phyloP scores from a whole-genome alignment of 2,113 vertebrate species.

The Salminus brasiliensis region DNA sequence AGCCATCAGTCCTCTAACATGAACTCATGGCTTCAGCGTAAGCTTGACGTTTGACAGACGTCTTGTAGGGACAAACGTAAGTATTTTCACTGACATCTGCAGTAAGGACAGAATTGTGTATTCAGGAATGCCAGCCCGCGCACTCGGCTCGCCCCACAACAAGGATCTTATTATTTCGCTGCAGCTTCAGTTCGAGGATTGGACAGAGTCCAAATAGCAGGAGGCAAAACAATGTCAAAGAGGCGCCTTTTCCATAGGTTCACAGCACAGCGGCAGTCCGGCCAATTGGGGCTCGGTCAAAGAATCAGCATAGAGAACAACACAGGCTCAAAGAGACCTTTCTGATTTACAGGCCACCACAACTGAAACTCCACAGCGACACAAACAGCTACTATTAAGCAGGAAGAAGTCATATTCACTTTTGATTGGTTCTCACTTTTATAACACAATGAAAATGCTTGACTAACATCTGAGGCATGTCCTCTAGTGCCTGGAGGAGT shows the following conservation, averaged over 20 bases:
- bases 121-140: slow-evolving; percentile 64
- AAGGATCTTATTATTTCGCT: slow-evolving; percentile 63
- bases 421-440: neutral
- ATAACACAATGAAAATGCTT: neutral
- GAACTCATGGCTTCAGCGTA: slow-evolving; percentile 2
- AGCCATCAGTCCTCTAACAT: neutral
- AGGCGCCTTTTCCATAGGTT: slow-evolving; percentile 57
- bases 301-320: slow-evolving; percentile 9
- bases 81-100: slow-evolving; percentile 54
- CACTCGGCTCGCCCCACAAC: slow-evolving; percentile 53
- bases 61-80: slow-evolving; percentile 19
- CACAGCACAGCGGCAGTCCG: slow-evolving; percentile 39
- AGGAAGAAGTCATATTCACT: neutral
- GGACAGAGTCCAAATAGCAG: slow-evolving; percentile 50
- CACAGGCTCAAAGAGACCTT: neutral
- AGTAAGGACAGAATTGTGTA: slow-evolving; percentile 58
- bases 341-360: neutral
- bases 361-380: neutral
- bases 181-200: slow-evolving; percentile 52
- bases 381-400: neutral
- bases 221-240: slow-evolving; percentile 61
- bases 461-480: neutral
- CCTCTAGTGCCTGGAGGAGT: neutral
- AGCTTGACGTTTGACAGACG: slow-evolving; percentile 41
- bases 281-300: slow-evolving; percentile 11